Percentiles rank a stretch among this genome's conserved stretches.
These are phyloP conservation scores for Tupiocoris notatus DNA, from an alignment of 2,888 invertebrate genomes.

Conservation along the genomic window DNA sequence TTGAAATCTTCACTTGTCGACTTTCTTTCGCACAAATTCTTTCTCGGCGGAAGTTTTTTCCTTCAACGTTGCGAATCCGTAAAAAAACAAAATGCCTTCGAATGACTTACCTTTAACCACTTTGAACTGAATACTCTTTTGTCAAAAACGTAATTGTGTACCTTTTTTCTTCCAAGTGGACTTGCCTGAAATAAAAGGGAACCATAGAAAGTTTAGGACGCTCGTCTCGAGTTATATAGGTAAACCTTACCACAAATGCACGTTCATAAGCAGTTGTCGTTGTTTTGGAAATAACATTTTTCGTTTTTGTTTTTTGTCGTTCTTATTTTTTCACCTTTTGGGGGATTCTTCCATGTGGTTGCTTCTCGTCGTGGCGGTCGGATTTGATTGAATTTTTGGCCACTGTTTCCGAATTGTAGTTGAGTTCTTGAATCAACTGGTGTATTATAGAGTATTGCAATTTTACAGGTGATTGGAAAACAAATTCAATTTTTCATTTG, in stretches of 20 bases:
- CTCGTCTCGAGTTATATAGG: constrained; percentile 99
- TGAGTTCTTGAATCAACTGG: too few relatives aligned
- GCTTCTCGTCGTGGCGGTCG: too few relatives aligned
- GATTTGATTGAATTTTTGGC: too few relatives aligned
- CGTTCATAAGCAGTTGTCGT: constrained; percentile 37
- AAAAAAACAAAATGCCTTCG: too few relatives aligned
- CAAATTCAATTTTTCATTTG: too few relatives aligned
- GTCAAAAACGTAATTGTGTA: constrained; percentile 27
- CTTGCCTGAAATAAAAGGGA: constrained; percentile 97
- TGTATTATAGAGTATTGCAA: too few relatives aligned
- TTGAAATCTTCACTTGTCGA: not conserved
- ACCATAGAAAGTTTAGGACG: constrained; percentile 99
- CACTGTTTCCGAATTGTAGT: too few relatives aligned
- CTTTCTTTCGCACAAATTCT: too few relatives aligned
- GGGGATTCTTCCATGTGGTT: not conserved
- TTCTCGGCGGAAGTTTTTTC: too few relatives aligned
- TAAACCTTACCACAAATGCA: constrained; percentile 58
- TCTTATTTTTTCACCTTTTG: not conserved
- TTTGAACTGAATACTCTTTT: not conserved
- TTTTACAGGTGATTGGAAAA: too few relatives aligned
- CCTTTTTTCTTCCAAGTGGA: constrained; percentile 69
- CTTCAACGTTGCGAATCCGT: too few relatives aligned
- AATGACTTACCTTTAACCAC: not conserved
- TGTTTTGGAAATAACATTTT: constrained; percentile 44
- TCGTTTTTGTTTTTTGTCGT: constrained; percentile 41